Percentiles rank a stretch among this genome's conserved stretches.
Evolutionary conservation across 2,113 vertebrate genomes (phyloP).

Genomic region (Cyprinus carpio): DNA sequence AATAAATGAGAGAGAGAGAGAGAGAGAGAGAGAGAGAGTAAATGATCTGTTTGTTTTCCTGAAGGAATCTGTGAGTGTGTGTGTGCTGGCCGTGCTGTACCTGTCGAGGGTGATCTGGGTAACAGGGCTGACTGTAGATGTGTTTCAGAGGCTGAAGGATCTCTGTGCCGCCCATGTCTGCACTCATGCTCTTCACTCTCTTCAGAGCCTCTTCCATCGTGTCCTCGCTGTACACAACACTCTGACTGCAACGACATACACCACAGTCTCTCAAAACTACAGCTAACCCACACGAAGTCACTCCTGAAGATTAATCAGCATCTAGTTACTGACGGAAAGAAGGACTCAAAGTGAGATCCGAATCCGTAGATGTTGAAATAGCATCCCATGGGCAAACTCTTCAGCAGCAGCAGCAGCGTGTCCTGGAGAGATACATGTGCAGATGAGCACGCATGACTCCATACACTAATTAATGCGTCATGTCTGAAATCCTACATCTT

Average conservation of each 20-base stretch:
- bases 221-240: constrained; percentile 78
- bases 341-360: constrained; percentile 67
- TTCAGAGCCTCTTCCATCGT: constrained; percentile 76
- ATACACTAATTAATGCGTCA: too few relatives aligned
- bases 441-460: too few relatives aligned
- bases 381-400: constrained; percentile 78
- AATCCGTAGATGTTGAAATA: constrained; percentile 79
- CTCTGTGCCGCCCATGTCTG: constrained; percentile 80
- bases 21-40: neutral
- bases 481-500: neutral
- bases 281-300: neutral
- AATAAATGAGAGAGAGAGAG: neutral
- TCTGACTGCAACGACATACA: constrained; percentile 71
- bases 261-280: neutral
- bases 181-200: constrained; percentile 65
- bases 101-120: constrained; percentile 72
- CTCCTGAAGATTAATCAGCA: neutral
- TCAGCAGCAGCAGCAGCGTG: constrained; percentile 68
- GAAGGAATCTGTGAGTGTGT: too few relatives aligned
- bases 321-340: constrained; percentile 56
- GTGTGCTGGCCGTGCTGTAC: constrained; percentile 59
- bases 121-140: constrained; percentile 72
- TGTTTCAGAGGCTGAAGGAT: constrained; percentile 74
- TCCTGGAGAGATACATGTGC: constrained; percentile 56
- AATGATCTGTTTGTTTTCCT: too few relatives aligned